These are phyloP conservation scores for Apostichopus parvimensis DNA, from an alignment of 35 echinoderm and acorn worm species.

Conservation along the genomic window DNA sequence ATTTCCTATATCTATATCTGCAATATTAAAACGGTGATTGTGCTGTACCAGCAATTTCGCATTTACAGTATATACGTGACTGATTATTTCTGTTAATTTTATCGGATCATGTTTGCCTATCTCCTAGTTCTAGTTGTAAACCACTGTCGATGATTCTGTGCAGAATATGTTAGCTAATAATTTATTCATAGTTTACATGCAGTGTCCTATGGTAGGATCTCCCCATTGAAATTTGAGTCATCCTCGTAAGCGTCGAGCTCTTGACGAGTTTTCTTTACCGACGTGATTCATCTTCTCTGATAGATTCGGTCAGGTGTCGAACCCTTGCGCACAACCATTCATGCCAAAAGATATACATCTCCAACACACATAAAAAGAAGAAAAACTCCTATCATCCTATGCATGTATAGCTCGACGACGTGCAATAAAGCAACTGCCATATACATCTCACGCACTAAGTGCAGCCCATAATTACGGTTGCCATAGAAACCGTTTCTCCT, in stretches of 20 bases:
- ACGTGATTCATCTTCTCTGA: constrained; percentile 29
- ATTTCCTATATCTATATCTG: no score
- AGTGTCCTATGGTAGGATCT: constrained; percentile 8
- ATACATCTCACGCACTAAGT: constrained; percentile 30
- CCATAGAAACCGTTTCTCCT: constrained; percentile 45
- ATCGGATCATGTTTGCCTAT: no score
- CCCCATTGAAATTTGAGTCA: constrained; percentile 30
- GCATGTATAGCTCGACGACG: neutral
- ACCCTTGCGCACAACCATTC: neutral
- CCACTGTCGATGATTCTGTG: neutral
- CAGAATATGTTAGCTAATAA: neutral
- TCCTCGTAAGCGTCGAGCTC: neutral
- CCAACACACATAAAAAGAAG: neutral
- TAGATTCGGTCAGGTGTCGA: constrained; percentile 29
- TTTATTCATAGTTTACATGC: constrained; percentile 45
- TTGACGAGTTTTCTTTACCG: constrained; percentile 3
- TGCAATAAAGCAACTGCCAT: constrained; percentile 1
- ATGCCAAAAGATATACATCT: constrained; percentile 14
- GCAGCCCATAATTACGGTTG: constrained; percentile 41
- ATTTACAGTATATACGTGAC: no score
- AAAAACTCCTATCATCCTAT: neutral
- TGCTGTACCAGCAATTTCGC: no score
- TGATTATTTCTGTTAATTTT: no score
- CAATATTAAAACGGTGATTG: no score
- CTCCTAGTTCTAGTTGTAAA: no score